Evolutionary conservation across 1,140 invertebrate species (phyloP).

Genomic region (Drosophila punjabiensis): DNA sequence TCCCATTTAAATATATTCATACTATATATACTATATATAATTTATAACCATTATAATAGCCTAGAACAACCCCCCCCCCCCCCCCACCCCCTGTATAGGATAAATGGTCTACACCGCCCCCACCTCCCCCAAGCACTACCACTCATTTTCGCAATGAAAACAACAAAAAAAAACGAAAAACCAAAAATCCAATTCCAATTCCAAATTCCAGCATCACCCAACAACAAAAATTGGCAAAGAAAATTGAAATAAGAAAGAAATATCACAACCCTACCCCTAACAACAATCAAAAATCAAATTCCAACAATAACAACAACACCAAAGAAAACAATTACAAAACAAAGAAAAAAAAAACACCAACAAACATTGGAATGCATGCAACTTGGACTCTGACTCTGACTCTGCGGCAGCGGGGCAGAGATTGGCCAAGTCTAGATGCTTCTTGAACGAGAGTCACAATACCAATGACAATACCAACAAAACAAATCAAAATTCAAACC

Average conservation of each 20-base stretch:
- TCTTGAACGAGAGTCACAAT: slow-evolving; percentile 39
- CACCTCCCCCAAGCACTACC: not conserved
- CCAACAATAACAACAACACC: slow-evolving; percentile 11
- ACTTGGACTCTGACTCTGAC: slow-evolving; percentile 22
- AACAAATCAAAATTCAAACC: slow-evolving; percentile 58
- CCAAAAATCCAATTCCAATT: slow-evolving; percentile 17
- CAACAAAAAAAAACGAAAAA: slow-evolving; percentile 8
- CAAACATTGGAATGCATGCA: slow-evolving; percentile 32
- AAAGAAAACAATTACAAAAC: slow-evolving; percentile 1
- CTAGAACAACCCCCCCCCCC: not conserved
- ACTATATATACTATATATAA: slow-evolving; percentile 39
- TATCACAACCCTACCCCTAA: slow-evolving; percentile 10
- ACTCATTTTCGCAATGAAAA: slow-evolving; percentile 8
- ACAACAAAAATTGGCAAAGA: slow-evolving; percentile 33
- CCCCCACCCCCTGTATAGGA: not conserved
- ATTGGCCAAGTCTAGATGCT: slow-evolving; percentile 43
- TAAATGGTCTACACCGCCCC: not conserved
- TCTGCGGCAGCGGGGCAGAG: slow-evolving; percentile 28
- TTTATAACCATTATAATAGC: not conserved
- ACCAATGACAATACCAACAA: slow-evolving; percentile 49
- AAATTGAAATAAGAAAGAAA: not conserved
- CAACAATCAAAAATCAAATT: slow-evolving; percentile 11
- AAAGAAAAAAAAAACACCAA: slow-evolving; percentile 5
- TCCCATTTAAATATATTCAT: slow-evolving; percentile 35
- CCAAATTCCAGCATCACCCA: slow-evolving; percentile 25